Evolutionary conservation across 2,113 vertebrate species (phyloP).

Genomic region (Marmota flaviventris): DNA sequence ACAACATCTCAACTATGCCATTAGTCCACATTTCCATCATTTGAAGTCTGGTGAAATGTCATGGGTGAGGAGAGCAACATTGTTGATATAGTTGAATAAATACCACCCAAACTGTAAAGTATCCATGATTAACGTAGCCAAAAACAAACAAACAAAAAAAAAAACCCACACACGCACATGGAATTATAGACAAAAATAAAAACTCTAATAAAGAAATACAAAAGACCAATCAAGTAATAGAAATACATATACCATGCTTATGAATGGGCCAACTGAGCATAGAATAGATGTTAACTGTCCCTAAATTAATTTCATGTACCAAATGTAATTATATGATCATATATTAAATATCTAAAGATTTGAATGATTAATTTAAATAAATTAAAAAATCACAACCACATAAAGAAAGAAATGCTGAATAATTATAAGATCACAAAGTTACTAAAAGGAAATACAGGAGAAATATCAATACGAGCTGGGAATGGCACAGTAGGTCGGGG

Average conservation of each 20-base stretch:
- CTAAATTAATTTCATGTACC: neutral
- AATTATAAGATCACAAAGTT: neutral
- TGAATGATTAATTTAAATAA: neutral
- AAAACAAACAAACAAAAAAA: neutral
- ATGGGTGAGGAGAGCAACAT: neutral
- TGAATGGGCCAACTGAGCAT: neutral
- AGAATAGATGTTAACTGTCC: neutral
- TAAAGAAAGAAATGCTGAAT: neutral
- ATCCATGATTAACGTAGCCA: neutral
- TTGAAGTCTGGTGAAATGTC: neutral
- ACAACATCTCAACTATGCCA: neutral
- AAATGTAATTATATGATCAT: neutral
- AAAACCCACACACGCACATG: neutral
- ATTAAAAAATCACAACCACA: neutral
- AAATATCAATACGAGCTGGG: neutral
- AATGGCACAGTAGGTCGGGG: neutral
- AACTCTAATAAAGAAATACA: neutral
- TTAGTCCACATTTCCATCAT: neutral
- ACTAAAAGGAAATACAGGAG: neutral
- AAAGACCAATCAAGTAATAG: neutral
- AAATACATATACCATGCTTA: neutral
- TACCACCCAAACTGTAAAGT: constrained; percentile 1
- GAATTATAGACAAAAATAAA: constrained; percentile 12
- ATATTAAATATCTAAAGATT: neutral
- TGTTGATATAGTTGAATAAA: neutral